Conservation (phyloP, 2,113 vertebrate species). For the Arizona elegans region DNA sequence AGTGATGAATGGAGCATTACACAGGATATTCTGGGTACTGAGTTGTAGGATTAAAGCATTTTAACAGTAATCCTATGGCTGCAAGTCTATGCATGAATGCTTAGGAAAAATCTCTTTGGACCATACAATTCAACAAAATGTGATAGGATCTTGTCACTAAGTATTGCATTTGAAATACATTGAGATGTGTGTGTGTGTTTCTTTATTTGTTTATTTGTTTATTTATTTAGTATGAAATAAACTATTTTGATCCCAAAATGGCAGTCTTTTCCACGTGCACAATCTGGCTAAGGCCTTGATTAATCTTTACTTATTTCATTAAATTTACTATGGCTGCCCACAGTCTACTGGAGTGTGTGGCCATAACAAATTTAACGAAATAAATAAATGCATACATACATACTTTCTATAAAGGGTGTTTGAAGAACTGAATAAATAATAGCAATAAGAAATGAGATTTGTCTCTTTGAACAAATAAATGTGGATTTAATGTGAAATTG, state of each 20-base stretch:
- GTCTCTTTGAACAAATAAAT: neutral
- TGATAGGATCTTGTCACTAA: neutral
- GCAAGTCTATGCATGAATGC: neutral
- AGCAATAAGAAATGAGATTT: neutral
- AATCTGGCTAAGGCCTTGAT: neutral
- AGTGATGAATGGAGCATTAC: slow-evolving; percentile 8
- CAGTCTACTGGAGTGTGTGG: neutral
- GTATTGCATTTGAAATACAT: neutral
- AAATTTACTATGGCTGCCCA: neutral
- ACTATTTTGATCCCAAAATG: neutral
- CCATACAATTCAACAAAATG: neutral
- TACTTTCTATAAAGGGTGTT: neutral
- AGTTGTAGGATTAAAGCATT: neutral
- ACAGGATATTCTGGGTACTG: neutral
- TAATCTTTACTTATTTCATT: neutral
- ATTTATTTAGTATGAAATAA: neutral
- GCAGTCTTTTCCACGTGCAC: neutral
- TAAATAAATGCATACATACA: neutral
- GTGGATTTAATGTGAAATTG: neutral
- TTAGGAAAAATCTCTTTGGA: neutral
- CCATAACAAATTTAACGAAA: neutral
- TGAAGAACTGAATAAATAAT: neutral
- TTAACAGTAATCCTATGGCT: neutral
- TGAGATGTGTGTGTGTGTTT: too few species aligned
- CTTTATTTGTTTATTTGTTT: neutral